phyloP scores from a whole-genome alignment of 2,113 vertebrate species.

The Mustela lutreola region DNA sequence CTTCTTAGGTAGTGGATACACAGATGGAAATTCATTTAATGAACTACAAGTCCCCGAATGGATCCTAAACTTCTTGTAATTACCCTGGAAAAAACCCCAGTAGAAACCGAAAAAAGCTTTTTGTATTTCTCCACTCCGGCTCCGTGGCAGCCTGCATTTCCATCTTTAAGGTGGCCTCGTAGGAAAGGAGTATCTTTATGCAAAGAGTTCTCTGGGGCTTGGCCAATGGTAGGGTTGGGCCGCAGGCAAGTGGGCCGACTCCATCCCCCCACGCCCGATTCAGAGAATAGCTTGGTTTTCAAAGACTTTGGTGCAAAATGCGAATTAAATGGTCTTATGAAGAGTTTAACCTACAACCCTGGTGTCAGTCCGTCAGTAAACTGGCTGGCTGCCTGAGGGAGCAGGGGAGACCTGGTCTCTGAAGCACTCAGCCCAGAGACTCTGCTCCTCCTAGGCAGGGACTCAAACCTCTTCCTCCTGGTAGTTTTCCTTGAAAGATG shows the following conservation, averaged over 20 bases:
- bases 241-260: not conserved
- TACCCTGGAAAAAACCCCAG: constrained; percentile 80
- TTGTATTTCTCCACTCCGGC: not conserved
- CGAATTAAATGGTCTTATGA: not conserved
- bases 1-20: constrained; percentile 79
- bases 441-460: not conserved
- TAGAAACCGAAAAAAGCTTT: constrained; percentile 64
- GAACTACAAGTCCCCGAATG: constrained; percentile 80
- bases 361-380: not conserved
- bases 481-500: constrained; percentile 17
- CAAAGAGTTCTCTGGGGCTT: not conserved
- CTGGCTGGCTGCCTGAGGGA: not conserved
- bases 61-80: constrained; percentile 83
- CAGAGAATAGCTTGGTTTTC: not conserved
- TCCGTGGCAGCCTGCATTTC: not conserved
- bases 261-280: not conserved
- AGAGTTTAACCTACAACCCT: not conserved
- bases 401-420: too few relatives aligned
- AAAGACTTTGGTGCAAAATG: not conserved
- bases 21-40: constrained; percentile 84
- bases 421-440: not conserved
- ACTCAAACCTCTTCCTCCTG: not conserved
- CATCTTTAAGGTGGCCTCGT: not conserved
- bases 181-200: not conserved
- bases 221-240: not conserved